Evolutionary conservation across 1,140 invertebrate genomes (phyloP).

Genomic region (Hypothenemus hampei): DNA sequence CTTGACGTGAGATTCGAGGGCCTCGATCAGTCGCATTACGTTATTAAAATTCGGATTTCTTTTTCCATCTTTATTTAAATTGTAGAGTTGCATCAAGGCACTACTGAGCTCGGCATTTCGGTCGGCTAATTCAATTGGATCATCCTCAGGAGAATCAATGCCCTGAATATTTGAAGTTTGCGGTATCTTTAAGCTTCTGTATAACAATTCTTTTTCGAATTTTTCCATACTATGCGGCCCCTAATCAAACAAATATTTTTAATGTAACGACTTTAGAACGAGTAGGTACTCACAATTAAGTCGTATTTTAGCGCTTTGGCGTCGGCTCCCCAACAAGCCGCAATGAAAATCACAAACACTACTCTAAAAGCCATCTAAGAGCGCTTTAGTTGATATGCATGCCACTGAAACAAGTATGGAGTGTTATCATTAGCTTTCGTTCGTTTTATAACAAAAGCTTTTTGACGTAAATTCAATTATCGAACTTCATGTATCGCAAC

Average conservation of each 20-base stretch:
- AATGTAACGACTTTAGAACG: background rate
- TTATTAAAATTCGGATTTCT: slow-evolving; percentile 19
- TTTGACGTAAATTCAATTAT: too few relatives aligned
- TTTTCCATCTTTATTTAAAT: slow-evolving; percentile 2
- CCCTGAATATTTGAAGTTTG: background rate
- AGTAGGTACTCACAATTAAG: background rate
- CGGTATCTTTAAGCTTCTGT: too few relatives aligned
- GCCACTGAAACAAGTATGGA: too few relatives aligned
- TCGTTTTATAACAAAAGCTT: too few relatives aligned
- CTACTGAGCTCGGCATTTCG: slow-evolving; percentile 17
- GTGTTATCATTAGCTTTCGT: too few relatives aligned
- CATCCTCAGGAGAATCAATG: background rate
- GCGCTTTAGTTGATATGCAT: too few relatives aligned
- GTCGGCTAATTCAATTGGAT: background rate
- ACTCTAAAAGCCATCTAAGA: too few relatives aligned
- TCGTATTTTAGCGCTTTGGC: background rate
- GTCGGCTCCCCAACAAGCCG: too few relatives aligned
- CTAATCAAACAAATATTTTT: background rate
- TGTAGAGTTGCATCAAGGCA: slow-evolving; percentile 19
- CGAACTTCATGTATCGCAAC: too few relatives aligned
- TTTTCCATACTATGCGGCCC: slow-evolving; percentile 13
- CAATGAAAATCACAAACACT: too few relatives aligned
- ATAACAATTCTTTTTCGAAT: slow-evolving; percentile 1
- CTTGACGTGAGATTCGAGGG: too few relatives aligned
- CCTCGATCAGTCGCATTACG: slow-evolving; percentile 4